Conservation (phyloP, 2,113 vertebrate genomes). For the Atrichornis clamosus region DNA sequence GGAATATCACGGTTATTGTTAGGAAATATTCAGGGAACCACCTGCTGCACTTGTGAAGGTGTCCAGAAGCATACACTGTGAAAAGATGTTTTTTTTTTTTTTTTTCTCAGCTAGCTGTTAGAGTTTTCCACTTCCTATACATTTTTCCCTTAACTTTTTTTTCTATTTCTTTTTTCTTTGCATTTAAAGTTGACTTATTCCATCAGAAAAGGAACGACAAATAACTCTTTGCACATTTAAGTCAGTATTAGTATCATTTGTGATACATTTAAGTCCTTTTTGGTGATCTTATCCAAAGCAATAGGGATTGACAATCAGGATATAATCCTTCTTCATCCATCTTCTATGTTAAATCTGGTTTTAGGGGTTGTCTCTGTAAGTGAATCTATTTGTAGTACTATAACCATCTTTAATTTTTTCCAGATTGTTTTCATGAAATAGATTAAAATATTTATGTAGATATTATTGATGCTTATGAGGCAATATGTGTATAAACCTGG, state of each 20-base stretch:
- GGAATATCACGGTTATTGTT: not conserved
- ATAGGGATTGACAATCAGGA: not conserved
- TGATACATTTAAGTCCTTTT: not conserved
- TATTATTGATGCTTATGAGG: not conserved
- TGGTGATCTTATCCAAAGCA: not conserved
- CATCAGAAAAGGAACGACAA: not conserved
- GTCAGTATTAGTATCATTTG: not conserved
- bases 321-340: not conserved
- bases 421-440: not conserved
- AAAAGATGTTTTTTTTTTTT: not conserved
- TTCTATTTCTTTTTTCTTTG: not conserved
- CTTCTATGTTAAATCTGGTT: not conserved
- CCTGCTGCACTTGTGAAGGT: not conserved
- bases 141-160: not conserved
- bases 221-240: not conserved
- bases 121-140: not conserved
- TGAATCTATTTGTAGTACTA: not conserved
- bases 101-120: not conserved
- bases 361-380: not conserved
- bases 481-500: not conserved
- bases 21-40: not conserved
- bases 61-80: not conserved
- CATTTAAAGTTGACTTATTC: not conserved
- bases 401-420: not conserved
- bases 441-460: not conserved